Evolutionary conservation across 2,113 vertebrate species (phyloP), one percentile per base, ranked within the genome.

Genomic region (Terrapene triunguis): DNA sequence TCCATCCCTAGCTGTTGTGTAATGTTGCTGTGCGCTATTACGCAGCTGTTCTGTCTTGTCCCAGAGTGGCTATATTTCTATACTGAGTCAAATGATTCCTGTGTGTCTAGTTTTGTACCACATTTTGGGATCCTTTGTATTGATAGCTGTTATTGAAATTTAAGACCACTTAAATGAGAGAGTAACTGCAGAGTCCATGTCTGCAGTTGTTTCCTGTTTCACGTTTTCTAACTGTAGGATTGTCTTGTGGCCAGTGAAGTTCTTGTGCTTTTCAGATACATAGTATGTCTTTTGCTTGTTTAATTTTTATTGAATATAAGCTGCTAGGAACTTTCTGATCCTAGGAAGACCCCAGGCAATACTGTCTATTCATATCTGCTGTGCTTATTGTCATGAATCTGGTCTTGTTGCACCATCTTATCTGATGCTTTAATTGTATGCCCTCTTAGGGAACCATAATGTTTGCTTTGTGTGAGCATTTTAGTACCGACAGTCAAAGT

Each of bases 401-500:
- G 82, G 32, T 0, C 38, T 1, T 7, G 2, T 17, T 87, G 65
- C 53, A 17, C 35, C 53, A 59, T 48, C 42, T 89, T 90, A 87
- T 74, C 55, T 80, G 27, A 38, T 54, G 22, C 24, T 90, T 89
- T 44, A 87, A 88, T n/a, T 69, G 62, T n/a, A 69, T n/a, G 35
- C 8, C 62, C 62, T 69, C 35, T n/a, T n/a, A 69, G 69, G 55
- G 78, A 51, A 65, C 6, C 1, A 32, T 76, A 69, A 6, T 87
- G 42, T 8, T 51, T 85, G 10, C 87, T 42, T 51, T 94, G 22
- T 72, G 17, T 88, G 84, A 91, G 72, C 35, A 12, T 21, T 90
- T 85, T 1, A 84, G 25, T 85, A 44, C 50, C 72, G 38, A 6
- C n/a, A 69, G 35, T n/a, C 62, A 85, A 54, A 0, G 0, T 0